phyloP scores from a whole-genome alignment of 2,888 invertebrate species.

The Troides aeacus region DNA sequence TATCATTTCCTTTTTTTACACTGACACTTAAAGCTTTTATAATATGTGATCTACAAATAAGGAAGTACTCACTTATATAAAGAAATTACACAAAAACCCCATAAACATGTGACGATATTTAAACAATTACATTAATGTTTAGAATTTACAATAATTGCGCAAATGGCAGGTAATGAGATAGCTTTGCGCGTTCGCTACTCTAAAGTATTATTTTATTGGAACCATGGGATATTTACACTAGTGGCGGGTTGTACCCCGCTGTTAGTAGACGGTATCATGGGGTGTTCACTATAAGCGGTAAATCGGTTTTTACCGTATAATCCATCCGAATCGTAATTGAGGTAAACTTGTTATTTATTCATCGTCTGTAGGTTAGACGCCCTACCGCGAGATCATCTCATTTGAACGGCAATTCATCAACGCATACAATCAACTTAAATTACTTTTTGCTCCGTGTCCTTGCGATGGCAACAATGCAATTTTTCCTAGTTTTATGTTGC shows the following conservation, averaged over 20 bases:
- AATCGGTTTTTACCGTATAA: slow-evolving; percentile 64
- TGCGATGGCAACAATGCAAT: background rate
- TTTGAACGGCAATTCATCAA: slow-evolving; percentile 69
- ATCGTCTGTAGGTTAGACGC: slow-evolving; percentile 57
- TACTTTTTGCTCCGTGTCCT: slow-evolving; percentile 36
- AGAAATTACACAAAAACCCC: background rate
- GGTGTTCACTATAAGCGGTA: slow-evolving; percentile 51
- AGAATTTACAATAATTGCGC: background rate
- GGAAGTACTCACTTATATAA: background rate
- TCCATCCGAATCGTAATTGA: slow-evolving; percentile 58
- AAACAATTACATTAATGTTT: background rate
- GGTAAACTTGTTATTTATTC: slow-evolving; percentile 67
- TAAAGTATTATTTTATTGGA: slow-evolving; percentile 44
- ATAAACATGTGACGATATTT: background rate
- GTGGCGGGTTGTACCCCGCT: slow-evolving; percentile 54
- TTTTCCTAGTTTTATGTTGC: too few relatives aligned
- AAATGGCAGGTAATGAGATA: slow-evolving; percentile 14
- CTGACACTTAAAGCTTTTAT: background rate
- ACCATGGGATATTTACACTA: slow-evolving; percentile 45
- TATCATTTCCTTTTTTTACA: too few relatives aligned
- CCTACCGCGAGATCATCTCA: slow-evolving; percentile 63
- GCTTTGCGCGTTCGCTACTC: slow-evolving; percentile 29
- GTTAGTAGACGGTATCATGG: slow-evolving; percentile 51
- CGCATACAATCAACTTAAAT: slow-evolving; percentile 55
- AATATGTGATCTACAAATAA: background rate